Evolutionary conservation across 2,888 invertebrate species (phyloP).

Genomic region (Trachelus troglodyta): DNA sequence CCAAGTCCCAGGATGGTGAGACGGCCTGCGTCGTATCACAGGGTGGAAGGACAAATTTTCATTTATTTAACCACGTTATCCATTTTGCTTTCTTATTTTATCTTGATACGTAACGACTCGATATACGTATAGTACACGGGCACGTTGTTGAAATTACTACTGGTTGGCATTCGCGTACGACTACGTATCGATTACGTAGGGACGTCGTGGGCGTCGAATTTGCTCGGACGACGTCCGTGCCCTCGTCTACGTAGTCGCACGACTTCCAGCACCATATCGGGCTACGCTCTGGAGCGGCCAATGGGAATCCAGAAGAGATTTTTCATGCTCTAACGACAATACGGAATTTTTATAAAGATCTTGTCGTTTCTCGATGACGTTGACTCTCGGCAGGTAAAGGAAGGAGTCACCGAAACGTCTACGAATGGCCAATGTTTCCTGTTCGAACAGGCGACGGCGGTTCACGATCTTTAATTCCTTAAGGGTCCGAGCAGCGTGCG

Average conservation of each 20-base stretch:
- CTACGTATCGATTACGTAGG: neutral
- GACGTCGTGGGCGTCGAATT: neutral
- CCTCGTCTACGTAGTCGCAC: neutral
- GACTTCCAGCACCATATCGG: neutral
- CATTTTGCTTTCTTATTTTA: neutral
- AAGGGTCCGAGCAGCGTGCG: neutral
- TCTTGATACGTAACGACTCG: neutral
- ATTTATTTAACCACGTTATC: neutral
- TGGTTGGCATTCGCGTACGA: neutral
- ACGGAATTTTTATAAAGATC: neutral
- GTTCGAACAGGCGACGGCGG: neutral
- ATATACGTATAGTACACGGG: neutral
- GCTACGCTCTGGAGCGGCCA: neutral
- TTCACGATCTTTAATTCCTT: neutral
- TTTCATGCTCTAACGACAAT: neutral
- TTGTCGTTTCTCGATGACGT: neutral
- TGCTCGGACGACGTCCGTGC: neutral
- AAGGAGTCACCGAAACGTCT: neutral
- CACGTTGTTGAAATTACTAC: neutral
- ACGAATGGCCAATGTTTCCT: neutral
- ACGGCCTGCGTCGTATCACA: accelerated
- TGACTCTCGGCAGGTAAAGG: neutral
- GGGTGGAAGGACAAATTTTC: neutral
- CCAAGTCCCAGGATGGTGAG: neutral
- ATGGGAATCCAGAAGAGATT: neutral